Evolutionary conservation across 37 sponge, comb jelly and placozoan genomes (phyloP), one percentile per base, ranked within the genome.

Genomic region (Beroe ovata): DNA sequence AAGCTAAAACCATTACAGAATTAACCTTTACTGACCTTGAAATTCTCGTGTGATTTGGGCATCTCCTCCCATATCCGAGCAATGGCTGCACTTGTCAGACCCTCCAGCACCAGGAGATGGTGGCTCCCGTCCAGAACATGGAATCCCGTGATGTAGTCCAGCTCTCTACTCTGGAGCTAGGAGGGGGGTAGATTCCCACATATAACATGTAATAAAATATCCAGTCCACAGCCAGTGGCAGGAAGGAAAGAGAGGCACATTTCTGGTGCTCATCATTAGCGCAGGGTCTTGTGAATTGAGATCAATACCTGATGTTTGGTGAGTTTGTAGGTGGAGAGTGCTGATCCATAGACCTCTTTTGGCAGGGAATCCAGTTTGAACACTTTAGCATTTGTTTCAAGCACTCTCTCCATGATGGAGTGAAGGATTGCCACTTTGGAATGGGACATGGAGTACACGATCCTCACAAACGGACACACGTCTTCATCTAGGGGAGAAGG

Each of bases 311-410:
- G 84, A n/a, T 29, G 8, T 39, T 77, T 92, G 4, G 93, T 93
- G 8, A 96, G 91, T 60, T 96, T 96, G 92, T 92, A 96, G 11
- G 96, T 96, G 6, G 96, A 96, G 30, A 96, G 91, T 16, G 94
- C 94, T 20, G 92, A 88, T 0, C 33, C 36, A 18, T 61, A 81
- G 30, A 92, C 63, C 29, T 91, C 89, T 34, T 89, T 26, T 0
- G 95, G 90, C 14, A 94, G 89, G 22, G 91, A 89, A 11, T 72
- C 71, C 39, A 96, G 60, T 18, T 90, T 88, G 23, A 96, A 92
- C 14, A 92, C 91, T 1, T 28, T 34, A 0, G 89, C 90, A 39
- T 94, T 94, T 60, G 92, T 89, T 19, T 88, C 89, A 25, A 91
- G 90, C n/a, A 93, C 91, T 0, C 11, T 42, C 0, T 64, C 42